Evolutionary conservation across 2,797 vertebrate genomes (phyloP), one percentile per base, ranked within the genome.

Genomic region (Sibirionetta formosa): DNA sequence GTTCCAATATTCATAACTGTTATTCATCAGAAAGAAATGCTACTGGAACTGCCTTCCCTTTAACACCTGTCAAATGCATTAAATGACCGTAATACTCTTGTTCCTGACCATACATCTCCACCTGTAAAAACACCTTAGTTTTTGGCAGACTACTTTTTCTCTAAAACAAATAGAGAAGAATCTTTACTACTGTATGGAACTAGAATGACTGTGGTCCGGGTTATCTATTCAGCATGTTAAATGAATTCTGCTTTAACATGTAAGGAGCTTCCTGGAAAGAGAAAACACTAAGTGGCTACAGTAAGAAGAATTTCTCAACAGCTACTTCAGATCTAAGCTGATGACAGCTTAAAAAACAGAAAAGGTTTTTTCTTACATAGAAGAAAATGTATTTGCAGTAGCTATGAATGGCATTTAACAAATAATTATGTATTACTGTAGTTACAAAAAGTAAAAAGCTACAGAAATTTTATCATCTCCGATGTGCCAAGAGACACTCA

Each of bases 401-500:
- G 58, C 29, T 65, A 54, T 10, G 64, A 93, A 63, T 31, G 56
- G 19, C 58, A 90, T 86, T 36, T 44, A 92, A 71, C 12, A 72
- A 16, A 7, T 63, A 48, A 54, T 80, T 53, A 48, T 76, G 42
- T 29, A 46, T 33, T 60, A 60, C 54, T 33, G 2, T 24, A 68
- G 31, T 33, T 71, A 77, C 31, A 75, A 80, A 33, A 80, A 88
- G 14, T 38, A 58, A 81, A 92, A 57, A 35, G 31, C 51, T 33
- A 35, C 36, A 40, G 23, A 82, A 87, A 26, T 8, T 27, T 46
- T 58, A 54, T 4, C 1, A 27, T 33, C 35, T 75, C 46, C 71
- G 53, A 65, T 90, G 60, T 3, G 3, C 13, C 89, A 87, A 51
- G 72, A 94, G 24, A 88, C 36, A 92, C 98, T 97, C 87, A 99